A percentile compares a stretch with the other conserved stretches of the same genome.
These are phyloP conservation scores for Rhynchopsitta pachyrhyncha DNA, from an alignment of 2,113 vertebrate genomes.

Conservation along the genomic window DNA sequence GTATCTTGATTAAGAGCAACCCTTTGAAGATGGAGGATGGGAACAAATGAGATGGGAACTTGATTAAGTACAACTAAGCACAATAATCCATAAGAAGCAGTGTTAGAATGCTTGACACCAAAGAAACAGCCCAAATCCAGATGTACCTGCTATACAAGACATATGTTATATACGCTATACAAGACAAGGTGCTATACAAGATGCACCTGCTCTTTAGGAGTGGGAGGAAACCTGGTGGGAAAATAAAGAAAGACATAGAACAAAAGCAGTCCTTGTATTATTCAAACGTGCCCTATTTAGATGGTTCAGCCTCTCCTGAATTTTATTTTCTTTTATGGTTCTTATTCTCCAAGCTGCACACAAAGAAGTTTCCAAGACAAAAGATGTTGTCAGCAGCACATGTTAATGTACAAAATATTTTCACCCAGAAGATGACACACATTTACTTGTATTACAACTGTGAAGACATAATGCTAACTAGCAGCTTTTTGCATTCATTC, in stretches of 20 bases:
- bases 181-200: background rate
- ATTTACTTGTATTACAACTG: background rate
- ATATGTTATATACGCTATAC: background rate
- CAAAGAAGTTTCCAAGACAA: background rate
- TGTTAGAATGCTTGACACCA: background rate
- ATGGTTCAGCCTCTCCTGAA: background rate
- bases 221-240: background rate
- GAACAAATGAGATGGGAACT: background rate
- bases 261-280: background rate
- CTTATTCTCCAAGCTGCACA: background rate
- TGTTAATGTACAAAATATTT: slow-evolving; percentile 17
- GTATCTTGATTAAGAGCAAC: background rate
- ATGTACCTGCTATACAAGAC: slow-evolving; percentile 18
- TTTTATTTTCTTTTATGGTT: background rate
- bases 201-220: background rate
- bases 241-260: background rate
- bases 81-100: background rate
- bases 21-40: background rate
- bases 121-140: background rate
- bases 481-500: background rate
- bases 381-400: background rate
- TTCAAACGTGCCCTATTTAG: background rate
- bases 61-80: background rate
- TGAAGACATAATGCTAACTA: slow-evolving; percentile 27
- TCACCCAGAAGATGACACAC: background rate